Conservation (phyloP, 2,113 vertebrate species). For the Nerophis ophidion region DNA sequence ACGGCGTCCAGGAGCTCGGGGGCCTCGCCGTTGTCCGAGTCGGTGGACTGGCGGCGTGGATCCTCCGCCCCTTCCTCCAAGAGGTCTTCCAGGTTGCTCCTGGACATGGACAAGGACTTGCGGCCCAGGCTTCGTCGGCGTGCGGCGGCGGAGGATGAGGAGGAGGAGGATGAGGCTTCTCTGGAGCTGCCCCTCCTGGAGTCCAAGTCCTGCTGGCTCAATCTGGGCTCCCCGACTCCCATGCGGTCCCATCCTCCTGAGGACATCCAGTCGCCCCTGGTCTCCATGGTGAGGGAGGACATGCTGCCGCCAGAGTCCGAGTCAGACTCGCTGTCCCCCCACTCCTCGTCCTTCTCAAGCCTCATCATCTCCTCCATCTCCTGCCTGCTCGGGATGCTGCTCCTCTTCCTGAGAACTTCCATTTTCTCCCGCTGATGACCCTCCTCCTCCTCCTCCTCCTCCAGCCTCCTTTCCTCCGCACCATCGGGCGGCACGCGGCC, state of each 20-base stretch:
- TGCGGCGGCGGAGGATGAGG: rapidly evolving
- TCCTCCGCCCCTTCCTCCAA: background rate
- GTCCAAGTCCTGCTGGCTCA: background rate
- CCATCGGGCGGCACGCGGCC: constrained; percentile 85
- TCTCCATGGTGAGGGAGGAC: constrained; percentile 72
- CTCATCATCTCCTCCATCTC: constrained; percentile 35
- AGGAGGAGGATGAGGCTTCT: too few species aligned
- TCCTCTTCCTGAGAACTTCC: constrained; percentile 37
- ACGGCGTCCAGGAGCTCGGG: constrained; percentile 78
- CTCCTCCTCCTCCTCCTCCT: constrained; percentile 56
- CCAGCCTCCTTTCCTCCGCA: constrained; percentile 70
- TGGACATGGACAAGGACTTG: constrained; percentile 3
- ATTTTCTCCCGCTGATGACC: constrained; percentile 25
- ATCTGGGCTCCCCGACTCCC: constrained; percentile 48
- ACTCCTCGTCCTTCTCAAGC: constrained; percentile 48
- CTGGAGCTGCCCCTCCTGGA: background rate
- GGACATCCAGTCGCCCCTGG: constrained; percentile 37
- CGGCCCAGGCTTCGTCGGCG: constrained; percentile 18
- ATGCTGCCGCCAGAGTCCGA: constrained; percentile 83
- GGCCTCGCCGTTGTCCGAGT: constrained; percentile 61
- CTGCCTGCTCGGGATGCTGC: constrained; percentile 47
- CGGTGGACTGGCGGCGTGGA: constrained; percentile 48
- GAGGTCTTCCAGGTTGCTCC: constrained; percentile 20
- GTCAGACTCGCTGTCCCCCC: constrained; percentile 77
- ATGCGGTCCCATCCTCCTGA: constrained; percentile 58